These are phyloP conservation scores for Meda fulgida DNA, from an alignment of 2,797 vertebrate species.

Conservation along the genomic window DNA sequence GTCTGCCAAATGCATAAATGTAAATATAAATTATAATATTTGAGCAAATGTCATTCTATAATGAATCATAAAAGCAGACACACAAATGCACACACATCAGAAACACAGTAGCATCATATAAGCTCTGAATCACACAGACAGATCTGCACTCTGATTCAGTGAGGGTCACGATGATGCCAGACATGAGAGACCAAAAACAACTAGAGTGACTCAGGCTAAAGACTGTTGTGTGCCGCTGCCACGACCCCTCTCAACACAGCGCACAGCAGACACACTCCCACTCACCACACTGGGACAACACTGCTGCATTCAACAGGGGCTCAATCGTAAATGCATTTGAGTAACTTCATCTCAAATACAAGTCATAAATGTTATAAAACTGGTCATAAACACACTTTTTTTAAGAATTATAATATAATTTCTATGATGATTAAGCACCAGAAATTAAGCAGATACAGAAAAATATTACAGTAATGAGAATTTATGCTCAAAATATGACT, in stretches of 20 bases:
- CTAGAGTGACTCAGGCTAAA: slow-evolving; percentile 49
- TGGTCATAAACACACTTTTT: not conserved
- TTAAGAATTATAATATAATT: not conserved
- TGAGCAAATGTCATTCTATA: not conserved
- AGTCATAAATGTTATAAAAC: not conserved
- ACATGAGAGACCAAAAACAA: slow-evolving; percentile 43
- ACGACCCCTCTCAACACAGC: not conserved
- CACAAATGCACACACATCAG: not conserved
- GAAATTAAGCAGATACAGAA: not conserved
- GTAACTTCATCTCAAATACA: not conserved
- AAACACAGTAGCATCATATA: not conserved
- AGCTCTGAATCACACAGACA: slow-evolving; percentile 13
- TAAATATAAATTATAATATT: too few species aligned
- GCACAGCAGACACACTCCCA: not conserved
- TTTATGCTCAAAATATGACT: not conserved
- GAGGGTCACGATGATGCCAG: slow-evolving; percentile 1
- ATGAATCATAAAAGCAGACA: slow-evolving; percentile 8
- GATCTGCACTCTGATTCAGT: slow-evolving; percentile 27
- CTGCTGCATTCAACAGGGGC: not conserved
- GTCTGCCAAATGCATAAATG: too few species aligned
- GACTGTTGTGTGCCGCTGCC: not conserved
- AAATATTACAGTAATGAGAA: not conserved
- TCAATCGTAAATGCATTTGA: not conserved
- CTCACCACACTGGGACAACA: not conserved
- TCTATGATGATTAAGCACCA: not conserved